Percentiles rank a stretch among this genome's conserved stretches.
Evolutionary conservation across 1,140 invertebrate genomes (phyloP).

Genomic region (Drosophila albomicans): DNA sequence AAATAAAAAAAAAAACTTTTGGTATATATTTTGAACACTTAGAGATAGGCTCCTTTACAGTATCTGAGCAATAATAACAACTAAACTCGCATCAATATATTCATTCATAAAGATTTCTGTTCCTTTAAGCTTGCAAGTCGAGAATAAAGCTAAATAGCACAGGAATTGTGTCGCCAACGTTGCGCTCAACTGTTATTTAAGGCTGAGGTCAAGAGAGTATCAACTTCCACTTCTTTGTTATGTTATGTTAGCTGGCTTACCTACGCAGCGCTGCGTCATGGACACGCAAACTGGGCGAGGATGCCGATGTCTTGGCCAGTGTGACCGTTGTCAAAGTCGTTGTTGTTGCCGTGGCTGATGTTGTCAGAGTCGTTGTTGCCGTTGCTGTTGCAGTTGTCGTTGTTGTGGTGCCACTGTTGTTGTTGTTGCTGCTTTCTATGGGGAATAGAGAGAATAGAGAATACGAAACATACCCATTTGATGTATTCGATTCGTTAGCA

Average conservation of each 20-base stretch:
- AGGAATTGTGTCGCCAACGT: too few species aligned
- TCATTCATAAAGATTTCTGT: too few species aligned
- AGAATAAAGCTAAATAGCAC: too few species aligned
- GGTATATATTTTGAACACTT: too few species aligned
- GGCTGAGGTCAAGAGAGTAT: too few species aligned
- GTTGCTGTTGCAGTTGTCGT: conserved; percentile 40
- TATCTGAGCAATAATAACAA: too few species aligned
- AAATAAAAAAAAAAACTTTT: too few species aligned
- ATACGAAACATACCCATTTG: neutral
- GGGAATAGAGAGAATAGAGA: neutral
- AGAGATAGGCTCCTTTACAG: too few species aligned
- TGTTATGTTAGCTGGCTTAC: conserved; percentile 39
- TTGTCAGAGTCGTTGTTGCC: conserved; percentile 46
- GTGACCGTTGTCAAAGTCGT: conserved; percentile 42
- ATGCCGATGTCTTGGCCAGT: conserved; percentile 63
- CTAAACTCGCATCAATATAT: too few species aligned
- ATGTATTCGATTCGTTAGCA: neutral
- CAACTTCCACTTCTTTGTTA: neutral
- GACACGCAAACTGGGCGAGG: conserved; percentile 74
- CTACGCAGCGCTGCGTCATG: conserved; percentile 69
- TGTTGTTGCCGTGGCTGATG: conserved; percentile 32
- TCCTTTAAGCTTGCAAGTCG: too few species aligned
- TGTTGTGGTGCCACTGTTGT: conserved; percentile 50
- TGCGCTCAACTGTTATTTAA: too few species aligned
- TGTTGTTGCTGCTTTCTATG: conserved; percentile 66